Base-by-base conservation (phyloP, 1,140 invertebrate genomes). In the Vanessa atalanta region DNA sequence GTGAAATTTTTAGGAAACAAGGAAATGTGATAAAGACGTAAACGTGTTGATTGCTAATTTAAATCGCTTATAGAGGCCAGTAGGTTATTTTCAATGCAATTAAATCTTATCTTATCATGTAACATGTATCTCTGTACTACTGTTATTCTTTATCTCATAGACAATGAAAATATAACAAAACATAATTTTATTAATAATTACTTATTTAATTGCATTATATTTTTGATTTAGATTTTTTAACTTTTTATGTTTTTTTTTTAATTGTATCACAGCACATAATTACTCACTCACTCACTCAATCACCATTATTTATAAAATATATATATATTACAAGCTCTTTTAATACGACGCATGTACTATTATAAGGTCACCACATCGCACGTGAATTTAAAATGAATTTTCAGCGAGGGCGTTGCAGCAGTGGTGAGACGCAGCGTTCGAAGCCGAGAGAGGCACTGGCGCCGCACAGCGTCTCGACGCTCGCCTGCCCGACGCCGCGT, bases 401-500 rank as follows among this genome's bases (percentile, higher is more conserved):
- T 61, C 37, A 15, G 55, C 43, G 20, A 66, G 73, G 65, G 57
- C 69, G 68, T 50, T 71, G 64, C 63, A 70, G 67, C 60, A 12
- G 2, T 16, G 20, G 47, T 63, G 60, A 63, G 75, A 75, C 68
- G 72, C 73, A 65, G 60, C 74, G 73, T 72, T 63, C 83, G 82
- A 75, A 79, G 78, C 79, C 78, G 73, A 75, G 79, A 82, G 77
- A 77, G 75, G 77, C 75, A 86, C 83, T 84, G 84, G 79, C 84
- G 79, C 73, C 81, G 55, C 79, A 75, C 78, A 80, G 81, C 82
- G 79, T 80, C 84, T 79, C 82, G 82, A 73, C 80, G 84, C 80
- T 79, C 83, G 78, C 72, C 77, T 71, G 71, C 65, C 68, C 61
- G 79, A 78, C 79, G 81, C 79, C 75, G 70, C 81, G 82, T 82